These are phyloP conservation scores for Etia nguti DNA, from an alignment of 2,113 vertebrate genomes.

Conservation along the genomic window DNA sequence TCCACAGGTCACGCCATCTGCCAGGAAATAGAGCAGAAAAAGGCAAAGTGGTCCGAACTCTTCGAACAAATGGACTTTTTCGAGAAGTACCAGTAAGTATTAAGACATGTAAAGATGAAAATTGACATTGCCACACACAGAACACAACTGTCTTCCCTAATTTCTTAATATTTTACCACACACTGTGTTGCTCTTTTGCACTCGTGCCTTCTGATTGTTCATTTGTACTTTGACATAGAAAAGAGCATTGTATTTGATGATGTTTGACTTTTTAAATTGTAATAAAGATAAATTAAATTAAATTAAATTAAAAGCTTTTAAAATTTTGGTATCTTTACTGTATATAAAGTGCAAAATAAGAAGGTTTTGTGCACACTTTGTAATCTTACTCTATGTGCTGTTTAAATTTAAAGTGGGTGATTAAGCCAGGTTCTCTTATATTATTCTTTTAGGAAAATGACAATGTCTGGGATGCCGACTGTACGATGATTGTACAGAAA, in stretches of 20 bases:
- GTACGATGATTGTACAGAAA: rapidly evolving
- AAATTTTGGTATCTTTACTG: neutral
- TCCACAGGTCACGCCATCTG: slow-evolving; percentile 40
- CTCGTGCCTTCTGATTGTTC: neutral
- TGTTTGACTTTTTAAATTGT: neutral
- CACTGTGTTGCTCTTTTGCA: neutral
- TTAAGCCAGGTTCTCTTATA: neutral
- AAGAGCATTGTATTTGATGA: neutral
- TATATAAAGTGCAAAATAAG: neutral
- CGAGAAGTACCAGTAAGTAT: slow-evolving; percentile 98
- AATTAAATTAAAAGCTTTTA: neutral
- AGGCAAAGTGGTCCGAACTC: slow-evolving; percentile 91
- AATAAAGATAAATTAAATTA: neutral
- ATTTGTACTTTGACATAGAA: neutral
- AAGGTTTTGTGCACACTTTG: neutral
- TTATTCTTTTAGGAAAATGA: neutral
- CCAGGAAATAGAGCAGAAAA: slow-evolving; percentile 87
- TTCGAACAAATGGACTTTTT: slow-evolving; percentile 94
- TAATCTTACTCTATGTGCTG: neutral
- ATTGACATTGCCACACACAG: slow-evolving; percentile 41
- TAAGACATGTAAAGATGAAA: slow-evolving; percentile 41
- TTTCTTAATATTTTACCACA: neutral
- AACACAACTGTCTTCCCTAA: rapidly evolving
- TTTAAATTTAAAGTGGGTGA: neutral
- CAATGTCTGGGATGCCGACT: neutral